Conservation (phyloP, 2,797 vertebrate genomes). For the Myioborus miniatus region DNA sequence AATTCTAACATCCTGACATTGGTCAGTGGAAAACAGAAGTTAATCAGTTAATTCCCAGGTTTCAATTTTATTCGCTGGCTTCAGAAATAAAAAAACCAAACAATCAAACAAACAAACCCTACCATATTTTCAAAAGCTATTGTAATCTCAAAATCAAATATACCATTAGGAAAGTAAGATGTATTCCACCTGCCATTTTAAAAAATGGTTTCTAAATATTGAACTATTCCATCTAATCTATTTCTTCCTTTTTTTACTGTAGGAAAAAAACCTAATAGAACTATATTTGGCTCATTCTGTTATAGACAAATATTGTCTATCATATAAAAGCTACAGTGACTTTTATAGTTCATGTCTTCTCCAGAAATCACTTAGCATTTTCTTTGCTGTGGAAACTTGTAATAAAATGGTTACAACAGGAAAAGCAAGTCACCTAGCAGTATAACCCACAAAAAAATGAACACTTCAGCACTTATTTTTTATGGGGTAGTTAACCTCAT, state of each 20-base stretch:
- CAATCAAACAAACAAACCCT: background rate
- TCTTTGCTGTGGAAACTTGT: conserved; percentile 14
- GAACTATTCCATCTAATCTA: background rate
- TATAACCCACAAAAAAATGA: conserved; percentile 61
- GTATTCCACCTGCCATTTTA: background rate
- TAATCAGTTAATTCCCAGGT: background rate
- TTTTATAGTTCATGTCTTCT: conserved; percentile 25
- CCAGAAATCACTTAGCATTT: conserved; percentile 47
- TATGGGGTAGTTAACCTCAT: conserved; percentile 63
- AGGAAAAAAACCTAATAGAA: background rate
- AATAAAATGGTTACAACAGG: conserved; percentile 51
- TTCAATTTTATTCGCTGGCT: background rate
- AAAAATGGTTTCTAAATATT: background rate
- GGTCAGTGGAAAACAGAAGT: background rate
- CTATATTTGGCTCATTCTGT: background rate
- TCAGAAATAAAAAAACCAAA: background rate
- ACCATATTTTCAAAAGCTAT: background rate
- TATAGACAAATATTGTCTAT: background rate
- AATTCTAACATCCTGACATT: background rate
- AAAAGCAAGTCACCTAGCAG: conserved; percentile 19
- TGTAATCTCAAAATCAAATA: background rate
- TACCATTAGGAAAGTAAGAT: background rate
- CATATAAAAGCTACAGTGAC: background rate
- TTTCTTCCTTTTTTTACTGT: background rate
- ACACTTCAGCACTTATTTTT: conserved; percentile 67